phyloP scores from a whole-genome alignment of 2,888 invertebrate genomes.

The Chrysomela aeneicollis region DNA sequence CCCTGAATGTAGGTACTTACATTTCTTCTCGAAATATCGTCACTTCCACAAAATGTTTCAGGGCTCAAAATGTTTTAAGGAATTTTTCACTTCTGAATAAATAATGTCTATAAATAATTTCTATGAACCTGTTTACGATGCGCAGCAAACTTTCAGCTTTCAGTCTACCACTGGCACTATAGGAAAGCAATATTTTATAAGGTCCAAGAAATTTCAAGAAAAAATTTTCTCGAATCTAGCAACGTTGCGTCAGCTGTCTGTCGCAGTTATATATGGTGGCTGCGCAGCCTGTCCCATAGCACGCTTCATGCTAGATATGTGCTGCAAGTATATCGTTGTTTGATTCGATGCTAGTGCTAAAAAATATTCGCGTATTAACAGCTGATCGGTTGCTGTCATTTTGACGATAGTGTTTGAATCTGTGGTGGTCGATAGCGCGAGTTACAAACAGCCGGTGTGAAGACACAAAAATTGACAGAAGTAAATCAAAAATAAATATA shows the following conservation, averaged over 20 bases:
- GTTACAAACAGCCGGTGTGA: neutral
- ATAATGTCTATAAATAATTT: no score
- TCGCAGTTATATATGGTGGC: slow-evolving; percentile 1
- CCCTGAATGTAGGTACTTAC: no score
- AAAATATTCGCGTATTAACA: neutral
- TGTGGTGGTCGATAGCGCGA: neutral
- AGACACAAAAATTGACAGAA: neutral
- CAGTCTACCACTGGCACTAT: no score
- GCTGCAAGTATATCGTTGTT: neutral
- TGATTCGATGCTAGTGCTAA: neutral
- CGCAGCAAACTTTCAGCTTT: no score
- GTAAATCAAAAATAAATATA: no score
- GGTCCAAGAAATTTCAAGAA: neutral
- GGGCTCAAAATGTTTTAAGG: no score
- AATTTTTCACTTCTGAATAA: no score
- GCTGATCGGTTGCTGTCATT: neutral
- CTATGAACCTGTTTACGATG: no score
- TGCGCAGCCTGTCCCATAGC: neutral
- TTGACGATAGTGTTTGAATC: no score
- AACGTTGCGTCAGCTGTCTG: neutral
- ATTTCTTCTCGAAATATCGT: no score
- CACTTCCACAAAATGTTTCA: no score
- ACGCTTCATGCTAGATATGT: neutral
- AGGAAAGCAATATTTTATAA: no score
- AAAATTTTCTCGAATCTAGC: neutral